phyloP scores from a whole-genome alignment of 2,888 invertebrate species.

The Protonemura montana region DNA sequence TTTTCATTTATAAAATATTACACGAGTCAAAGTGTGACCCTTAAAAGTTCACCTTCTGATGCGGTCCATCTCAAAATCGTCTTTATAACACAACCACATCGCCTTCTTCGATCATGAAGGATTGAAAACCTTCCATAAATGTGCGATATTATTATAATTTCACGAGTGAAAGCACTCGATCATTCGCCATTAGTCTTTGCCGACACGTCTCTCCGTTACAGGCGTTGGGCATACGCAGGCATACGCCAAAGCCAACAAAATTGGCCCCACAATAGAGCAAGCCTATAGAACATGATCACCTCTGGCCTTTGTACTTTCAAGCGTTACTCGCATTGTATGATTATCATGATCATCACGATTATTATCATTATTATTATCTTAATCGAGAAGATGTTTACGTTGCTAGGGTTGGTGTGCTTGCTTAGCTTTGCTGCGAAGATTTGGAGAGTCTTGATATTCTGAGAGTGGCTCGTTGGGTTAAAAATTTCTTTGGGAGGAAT shows the following conservation, averaged over 20 bases:
- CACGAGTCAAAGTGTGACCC: not conserved
- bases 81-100: not conserved
- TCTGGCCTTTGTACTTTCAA: not conserved
- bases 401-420: not conserved
- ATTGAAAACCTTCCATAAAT: not conserved
- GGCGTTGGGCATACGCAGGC: not conserved
- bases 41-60: not conserved
- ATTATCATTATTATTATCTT: slow-evolving; percentile 1
- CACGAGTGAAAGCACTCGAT: slow-evolving; percentile 7
- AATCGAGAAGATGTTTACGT: slow-evolving; percentile 12
- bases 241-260: slow-evolving; percentile 12
- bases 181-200: not conserved
- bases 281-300: not conserved
- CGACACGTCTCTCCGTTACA: not conserved
- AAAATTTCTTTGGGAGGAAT: too few species aligned
- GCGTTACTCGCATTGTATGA: not conserved
- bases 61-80: not conserved
- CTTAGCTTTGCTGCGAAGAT: not conserved
- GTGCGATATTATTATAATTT: not conserved
- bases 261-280: not conserved
- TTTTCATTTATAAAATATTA: not conserved
- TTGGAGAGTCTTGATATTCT: not conserved
- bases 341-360: not conserved
- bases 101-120: not conserved
- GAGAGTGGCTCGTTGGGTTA: not conserved